Evolutionary conservation across 2,113 vertebrate species (phyloP).

Genomic region (Narcine bancroftii): DNA sequence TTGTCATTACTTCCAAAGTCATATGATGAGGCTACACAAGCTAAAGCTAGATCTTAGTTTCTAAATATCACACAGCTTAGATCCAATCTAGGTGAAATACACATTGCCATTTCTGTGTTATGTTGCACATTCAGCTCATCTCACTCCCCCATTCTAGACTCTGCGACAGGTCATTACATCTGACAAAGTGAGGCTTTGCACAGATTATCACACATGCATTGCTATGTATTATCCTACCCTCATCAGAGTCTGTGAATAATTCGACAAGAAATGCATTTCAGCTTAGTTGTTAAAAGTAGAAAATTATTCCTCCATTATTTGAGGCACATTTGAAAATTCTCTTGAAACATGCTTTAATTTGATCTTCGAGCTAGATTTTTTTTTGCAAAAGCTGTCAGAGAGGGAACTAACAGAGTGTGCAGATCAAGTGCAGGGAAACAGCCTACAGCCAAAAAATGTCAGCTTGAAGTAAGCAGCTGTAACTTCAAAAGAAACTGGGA

Average conservation of each 20-base stretch:
- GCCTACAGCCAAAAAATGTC: constrained; percentile 26
- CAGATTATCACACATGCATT: background rate
- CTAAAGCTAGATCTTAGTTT: no score
- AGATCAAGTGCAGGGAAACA: background rate
- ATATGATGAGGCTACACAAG: no score
- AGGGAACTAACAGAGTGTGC: background rate
- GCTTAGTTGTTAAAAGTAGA: background rate
- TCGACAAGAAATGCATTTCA: background rate
- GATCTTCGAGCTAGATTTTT: background rate
- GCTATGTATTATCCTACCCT: background rate
- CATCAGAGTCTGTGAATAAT: background rate
- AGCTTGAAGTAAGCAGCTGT: constrained; percentile 27
- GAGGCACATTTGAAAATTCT: background rate
- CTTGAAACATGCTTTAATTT: background rate
- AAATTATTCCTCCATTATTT: background rate
- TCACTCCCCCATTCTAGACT: no score
- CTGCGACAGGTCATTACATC: no score
- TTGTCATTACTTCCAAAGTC: no score
- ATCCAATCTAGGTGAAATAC: no score
- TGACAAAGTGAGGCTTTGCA: no score
- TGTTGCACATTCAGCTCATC: no score
- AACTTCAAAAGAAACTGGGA: constrained; percentile 19
- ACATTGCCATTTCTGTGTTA: no score
- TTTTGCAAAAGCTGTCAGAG: background rate
- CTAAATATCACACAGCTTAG: no score